Evolutionary conservation across 2,797 vertebrate species (phyloP), one percentile per base, ranked within the genome.

Genomic region (Centroberyx gerrardi): DNA sequence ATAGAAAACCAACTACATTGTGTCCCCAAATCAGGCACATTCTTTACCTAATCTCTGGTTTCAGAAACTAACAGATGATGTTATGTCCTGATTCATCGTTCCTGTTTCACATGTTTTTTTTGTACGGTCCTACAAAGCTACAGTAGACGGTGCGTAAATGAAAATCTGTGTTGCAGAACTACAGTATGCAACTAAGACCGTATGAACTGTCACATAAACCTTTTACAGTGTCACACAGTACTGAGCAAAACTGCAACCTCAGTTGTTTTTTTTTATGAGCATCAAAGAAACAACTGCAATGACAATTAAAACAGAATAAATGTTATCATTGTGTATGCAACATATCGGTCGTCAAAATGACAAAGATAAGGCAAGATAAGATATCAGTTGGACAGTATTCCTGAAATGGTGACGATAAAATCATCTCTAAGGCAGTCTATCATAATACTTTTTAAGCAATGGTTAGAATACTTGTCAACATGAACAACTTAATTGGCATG

Each of bases 171-270:
- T 56, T 63, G 70, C 80, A 83, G 74, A 85, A 71, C 63, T 72
- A 84, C 75, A 52, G 71, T 69, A 78, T 81, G 74, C 60, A 83
- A 63, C 22, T 31, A 68, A 55, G 81, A 72, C 44, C 74, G 53
- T 61, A 48, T 66, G 18, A 82, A 69, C 18, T 64, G 63, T 88
- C 88, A 87, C 87, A 82, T 65, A 75, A 89, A 77, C 55, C 2
- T 83, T 76, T 91, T 92, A 95, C 93, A 95, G 94, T 94, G 93
- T 94, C 84, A 86, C 84, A 84, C 87, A 78, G 86, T 74, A 82
- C 56, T 36, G 46, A 49, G n/a, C 18, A 74, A 70, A 88, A 76
- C 74, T 68, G 79, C 42, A 83, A 78, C 76, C 74, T 77, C 65
- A 60, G 58, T 69, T 80, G 58, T 69, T 80, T 60, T 46, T 46